Evolutionary conservation across 1,140 invertebrate species (phyloP), one percentile per base, ranked within the genome.

Genomic region (Drosophila navojoa): DNA sequence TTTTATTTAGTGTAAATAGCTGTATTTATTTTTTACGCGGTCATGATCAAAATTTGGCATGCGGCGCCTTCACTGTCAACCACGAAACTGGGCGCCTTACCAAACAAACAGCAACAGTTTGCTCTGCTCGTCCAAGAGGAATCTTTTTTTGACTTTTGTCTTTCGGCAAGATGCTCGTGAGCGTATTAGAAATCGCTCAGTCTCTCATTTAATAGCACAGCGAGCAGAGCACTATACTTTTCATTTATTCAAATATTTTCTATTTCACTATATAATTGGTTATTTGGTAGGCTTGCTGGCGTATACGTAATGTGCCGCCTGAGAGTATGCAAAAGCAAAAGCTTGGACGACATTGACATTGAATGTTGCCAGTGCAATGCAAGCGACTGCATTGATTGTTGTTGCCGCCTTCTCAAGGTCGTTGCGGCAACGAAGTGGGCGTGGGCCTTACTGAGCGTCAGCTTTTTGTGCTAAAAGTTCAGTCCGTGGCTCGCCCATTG

Each of bases 31-130:
- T 74, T 77, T 70, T 90, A 90, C 77, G 85, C 80, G 84, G 85
- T 89, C 84, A 89, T 90, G 84, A 89, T 89, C 85, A 89, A 80
- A 81, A 74, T 70, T 87, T 71, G 85, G 85, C 80, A 84, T 72
- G 74, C 74, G 74, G 63, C 63, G 70, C 69, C 70, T 60, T 62
- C 74, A 58, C 73, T 69, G 79, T 76, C 79, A 68, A 64, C 79
- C 76, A 76, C 54, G 63, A 79, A 87, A 87, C 79, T 82, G 78
- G 62, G 62, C 79, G 59, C 66, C 70, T 68, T 61, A 50, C 50
- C 44, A 60, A 61, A 72, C 70, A 67, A 76, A 52, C 66, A 89
- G 84, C 84, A 87, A 89, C 84, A 87, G 84, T 89, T 87, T 89
- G 84, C 72, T 84, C 60, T 52, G 49, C 16, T 58, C 49, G 19